phyloP scores from a whole-genome alignment of 2,797 vertebrate genomes.

The Odontamblyopus rebecca region DNA sequence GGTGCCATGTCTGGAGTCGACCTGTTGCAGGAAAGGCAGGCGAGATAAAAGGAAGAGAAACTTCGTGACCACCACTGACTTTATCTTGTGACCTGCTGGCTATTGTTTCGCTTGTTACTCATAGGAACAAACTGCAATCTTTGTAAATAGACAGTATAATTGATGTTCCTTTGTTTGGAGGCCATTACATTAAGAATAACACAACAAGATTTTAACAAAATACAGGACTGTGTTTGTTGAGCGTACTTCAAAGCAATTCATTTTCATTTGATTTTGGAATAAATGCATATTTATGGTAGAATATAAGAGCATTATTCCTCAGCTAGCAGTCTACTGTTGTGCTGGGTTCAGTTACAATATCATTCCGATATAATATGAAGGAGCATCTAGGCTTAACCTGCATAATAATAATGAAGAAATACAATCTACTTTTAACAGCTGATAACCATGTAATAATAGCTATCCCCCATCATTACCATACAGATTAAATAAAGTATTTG shows the following conservation, averaged over 20 bases:
- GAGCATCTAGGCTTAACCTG: no score
- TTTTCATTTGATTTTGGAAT: constrained; percentile 33
- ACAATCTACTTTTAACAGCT: no score
- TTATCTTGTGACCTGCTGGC: constrained; percentile 72
- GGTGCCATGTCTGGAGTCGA: constrained; percentile 36
- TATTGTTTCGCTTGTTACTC: constrained; percentile 74
- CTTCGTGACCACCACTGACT: constrained; percentile 75
- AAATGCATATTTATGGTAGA: constrained; percentile 4
- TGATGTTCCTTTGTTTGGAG: background rate
- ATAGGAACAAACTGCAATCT: constrained; percentile 32
- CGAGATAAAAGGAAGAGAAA: constrained; percentile 77
- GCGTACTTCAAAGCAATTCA: no score
- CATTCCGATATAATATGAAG: no score
- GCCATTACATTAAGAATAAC: background rate
- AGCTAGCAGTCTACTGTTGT: no score
- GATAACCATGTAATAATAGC: no score
- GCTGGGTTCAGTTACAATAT: no score
- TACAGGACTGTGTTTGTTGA: background rate
- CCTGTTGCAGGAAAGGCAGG: constrained; percentile 60
- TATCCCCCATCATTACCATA: no score
- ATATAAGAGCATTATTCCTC: background rate
- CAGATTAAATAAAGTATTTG: no score
- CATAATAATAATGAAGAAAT: no score
- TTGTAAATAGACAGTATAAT: background rate
- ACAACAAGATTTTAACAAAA: background rate